Conservation (phyloP, 2,888 invertebrate genomes). For the Buathra laborator region DNA sequence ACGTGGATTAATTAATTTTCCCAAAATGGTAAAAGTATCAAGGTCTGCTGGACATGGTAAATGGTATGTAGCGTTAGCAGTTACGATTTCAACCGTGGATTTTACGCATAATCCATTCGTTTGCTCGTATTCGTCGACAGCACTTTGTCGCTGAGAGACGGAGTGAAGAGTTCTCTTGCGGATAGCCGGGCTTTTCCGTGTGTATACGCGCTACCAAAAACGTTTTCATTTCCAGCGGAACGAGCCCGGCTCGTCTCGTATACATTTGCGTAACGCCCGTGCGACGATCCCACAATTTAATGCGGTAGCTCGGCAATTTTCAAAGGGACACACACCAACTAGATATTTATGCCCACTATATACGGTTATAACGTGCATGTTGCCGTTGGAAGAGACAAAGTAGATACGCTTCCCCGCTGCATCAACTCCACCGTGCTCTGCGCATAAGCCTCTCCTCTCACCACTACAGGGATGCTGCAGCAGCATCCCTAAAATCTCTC, state of each 20-base stretch:
- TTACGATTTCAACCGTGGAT: conserved; percentile 15
- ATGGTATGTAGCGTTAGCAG: background rate
- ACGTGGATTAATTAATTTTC: background rate
- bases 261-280: conserved; percentile 46
- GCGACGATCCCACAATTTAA: conserved; percentile 45
- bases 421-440: conserved; percentile 2
- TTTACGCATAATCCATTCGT: conserved; percentile 38
- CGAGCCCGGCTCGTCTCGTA: conserved; percentile 18
- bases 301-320: conserved; percentile 55
- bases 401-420: conserved; percentile 17
- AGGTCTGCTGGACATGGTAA: conserved; percentile 5
- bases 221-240: conserved; percentile 56
- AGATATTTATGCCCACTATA: background rate
- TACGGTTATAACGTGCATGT: background rate
- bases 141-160: conserved; percentile 1
- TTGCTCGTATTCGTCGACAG: background rate
- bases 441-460: background rate
- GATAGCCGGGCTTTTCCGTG: background rate
- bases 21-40: background rate
- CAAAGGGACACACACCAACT: conserved; percentile 34
- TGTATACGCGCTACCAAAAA: conserved; percentile 27
- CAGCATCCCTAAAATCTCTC: conserved; percentile 35
- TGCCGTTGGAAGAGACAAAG: conserved; percentile 18
- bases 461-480: background rate
- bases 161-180: background rate